These are phyloP conservation scores for Poecilobothrus nobilitatus DNA, from an alignment of 2,888 invertebrate genomes.

Conservation along the genomic window DNA sequence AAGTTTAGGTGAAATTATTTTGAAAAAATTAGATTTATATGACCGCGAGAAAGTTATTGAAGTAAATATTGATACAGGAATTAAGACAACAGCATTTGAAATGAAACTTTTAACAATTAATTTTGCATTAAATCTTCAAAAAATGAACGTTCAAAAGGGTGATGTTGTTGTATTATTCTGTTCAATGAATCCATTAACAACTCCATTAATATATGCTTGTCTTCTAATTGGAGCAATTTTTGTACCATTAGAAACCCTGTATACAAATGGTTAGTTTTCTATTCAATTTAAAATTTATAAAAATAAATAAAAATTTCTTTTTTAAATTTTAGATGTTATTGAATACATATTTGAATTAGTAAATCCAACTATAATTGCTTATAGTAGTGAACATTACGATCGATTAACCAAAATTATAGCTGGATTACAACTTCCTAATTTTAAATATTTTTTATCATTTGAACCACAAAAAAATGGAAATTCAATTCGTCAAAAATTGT, in stretches of 20 bases:
- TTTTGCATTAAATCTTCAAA: constrained; percentile 7
- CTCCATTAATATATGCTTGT: constrained; percentile 11
- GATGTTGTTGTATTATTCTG: constrained; percentile 12
- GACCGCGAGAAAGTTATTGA: constrained; percentile 12
- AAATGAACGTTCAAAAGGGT: not conserved
- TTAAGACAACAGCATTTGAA: not conserved
- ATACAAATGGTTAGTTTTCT: constrained; percentile 11
- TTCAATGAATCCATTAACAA: constrained; percentile 9
- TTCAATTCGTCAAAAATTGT: constrained; percentile 10
- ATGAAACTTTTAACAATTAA: not conserved
- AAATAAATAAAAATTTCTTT: too few relatives aligned
- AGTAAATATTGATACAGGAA: constrained; percentile 10
- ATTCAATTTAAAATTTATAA: not conserved
- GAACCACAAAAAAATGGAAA: constrained; percentile 9
- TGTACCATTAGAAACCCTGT: constrained; percentile 12
- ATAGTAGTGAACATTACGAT: not conserved
- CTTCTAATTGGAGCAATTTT: constrained; percentile 12
- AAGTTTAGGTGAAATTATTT: constrained; percentile 9
- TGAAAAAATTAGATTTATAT: constrained; percentile 9
- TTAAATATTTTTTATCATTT: constrained; percentile 14
- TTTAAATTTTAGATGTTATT: constrained; percentile 12
- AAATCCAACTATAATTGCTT: constrained; percentile 10
- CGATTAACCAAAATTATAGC: not conserved
- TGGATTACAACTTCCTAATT: not conserved
- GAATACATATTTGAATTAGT: constrained; percentile 2